Evolutionary conservation across 2,113 vertebrate species (phyloP), one percentile per base, ranked within the genome.

Genomic region (Tragelaphus imberbis): DNA sequence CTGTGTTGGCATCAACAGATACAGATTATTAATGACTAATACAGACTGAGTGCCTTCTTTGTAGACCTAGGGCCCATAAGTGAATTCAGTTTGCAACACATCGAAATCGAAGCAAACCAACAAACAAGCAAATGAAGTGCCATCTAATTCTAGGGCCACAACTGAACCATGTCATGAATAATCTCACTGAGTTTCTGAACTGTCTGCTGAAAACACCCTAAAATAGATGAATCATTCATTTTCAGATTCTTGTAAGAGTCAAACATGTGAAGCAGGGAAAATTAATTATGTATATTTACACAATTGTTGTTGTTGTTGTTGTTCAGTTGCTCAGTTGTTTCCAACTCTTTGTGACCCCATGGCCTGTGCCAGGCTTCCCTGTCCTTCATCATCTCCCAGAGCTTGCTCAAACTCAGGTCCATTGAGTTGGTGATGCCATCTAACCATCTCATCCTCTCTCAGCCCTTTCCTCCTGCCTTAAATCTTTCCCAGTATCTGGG

Each of bases 271-370:
- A 80, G n/a, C 16, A 30, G 15, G 33, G 6, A 7, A 75, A 91
- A 96, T 79, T 95, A 80, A 51, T 33, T 33, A 79, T 86, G 27
- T 82, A 33, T 96, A 80, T 88, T 95, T 93, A 97, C 96, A 95
- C 7, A 87, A 71, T 23, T 5, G 2, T 23, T 71, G 33, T 65
- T 63, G 33, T 65, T 63, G 28, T 63, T n/a, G n/a, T 40, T 63
- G 61, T 33, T 75, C 19, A 75, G 68, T 40, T 0, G 0, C n/a
- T 75, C 36, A 75, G 68, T 23, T 40, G 68, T 75, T 12, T 75
- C 19, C 68, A 75, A 40, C 19, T 75, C 68, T 23, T 23, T 40
- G n/a, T 75, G n/a, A 75, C 68, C 19, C 68, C 19, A 23, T 40
- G 68, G 36, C 23, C 19, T 75, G 0, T 23, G n/a, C 68, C 68